A percentile compares a stretch with the other conserved stretches of the same genome.
Conservation (phyloP, 2,797 vertebrate species). For the Pagetopsis macropterus region DNA sequence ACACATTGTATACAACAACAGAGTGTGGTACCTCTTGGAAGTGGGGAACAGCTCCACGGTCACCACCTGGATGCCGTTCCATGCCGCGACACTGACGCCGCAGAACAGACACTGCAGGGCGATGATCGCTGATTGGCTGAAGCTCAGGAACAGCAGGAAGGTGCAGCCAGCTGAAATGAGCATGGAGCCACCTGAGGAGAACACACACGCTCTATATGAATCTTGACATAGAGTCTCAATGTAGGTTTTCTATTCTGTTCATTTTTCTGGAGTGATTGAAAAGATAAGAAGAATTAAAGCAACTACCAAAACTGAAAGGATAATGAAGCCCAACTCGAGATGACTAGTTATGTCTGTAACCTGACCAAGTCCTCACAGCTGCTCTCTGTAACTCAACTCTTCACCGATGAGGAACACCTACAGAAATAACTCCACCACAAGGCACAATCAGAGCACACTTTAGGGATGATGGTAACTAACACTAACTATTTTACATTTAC, state of each 20-base stretch:
- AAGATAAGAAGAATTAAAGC: neutral
- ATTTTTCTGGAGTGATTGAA: neutral
- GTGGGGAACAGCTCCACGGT: slow-evolving; percentile 96
- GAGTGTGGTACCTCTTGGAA: slow-evolving; percentile 87
- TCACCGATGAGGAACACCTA: neutral
- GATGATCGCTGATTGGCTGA: slow-evolving; percentile 93
- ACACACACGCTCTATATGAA: neutral
- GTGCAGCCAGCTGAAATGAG: slow-evolving; percentile 92
- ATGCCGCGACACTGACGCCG: slow-evolving; percentile 92
- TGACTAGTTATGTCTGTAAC: neutral
- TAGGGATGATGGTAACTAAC: no score
- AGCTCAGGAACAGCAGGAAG: slow-evolving; percentile 94
- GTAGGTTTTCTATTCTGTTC: neutral
- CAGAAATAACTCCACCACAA: no score
- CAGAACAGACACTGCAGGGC: slow-evolving; percentile 96
- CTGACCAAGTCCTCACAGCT: neutral
- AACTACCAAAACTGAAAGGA: neutral
- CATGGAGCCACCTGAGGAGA: slow-evolving; percentile 89
- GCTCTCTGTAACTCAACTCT: neutral
- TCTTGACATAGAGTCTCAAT: neutral
- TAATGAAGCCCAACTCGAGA: neutral
- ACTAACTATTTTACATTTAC: no score
- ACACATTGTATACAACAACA: neutral
- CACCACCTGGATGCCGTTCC: slow-evolving; percentile 96
- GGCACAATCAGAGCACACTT: no score